Percentiles rank a stretch among this genome's conserved stretches.
phyloP scores from a whole-genome alignment of 2,113 vertebrate species.

The Natator depressus region DNA sequence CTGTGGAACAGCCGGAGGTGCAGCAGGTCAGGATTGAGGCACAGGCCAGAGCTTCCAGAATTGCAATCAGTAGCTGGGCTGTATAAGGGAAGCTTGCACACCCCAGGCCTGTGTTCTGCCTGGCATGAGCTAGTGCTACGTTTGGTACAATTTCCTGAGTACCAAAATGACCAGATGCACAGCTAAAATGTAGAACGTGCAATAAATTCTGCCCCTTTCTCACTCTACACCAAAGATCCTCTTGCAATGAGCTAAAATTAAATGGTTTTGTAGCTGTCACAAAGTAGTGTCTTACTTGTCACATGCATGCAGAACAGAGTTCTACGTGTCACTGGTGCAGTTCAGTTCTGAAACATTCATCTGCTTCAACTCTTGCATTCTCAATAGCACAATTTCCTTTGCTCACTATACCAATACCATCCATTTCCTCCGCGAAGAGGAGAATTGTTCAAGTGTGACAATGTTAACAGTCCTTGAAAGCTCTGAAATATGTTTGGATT shows the following conservation, averaged over 20 bases:
- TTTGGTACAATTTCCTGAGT: background rate
- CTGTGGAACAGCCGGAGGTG: background rate
- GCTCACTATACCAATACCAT: background rate
- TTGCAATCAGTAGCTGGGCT: background rate
- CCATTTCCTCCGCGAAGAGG: background rate
- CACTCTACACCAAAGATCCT: background rate
- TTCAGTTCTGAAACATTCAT: background rate
- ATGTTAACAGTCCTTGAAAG: background rate
- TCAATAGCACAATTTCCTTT: background rate
- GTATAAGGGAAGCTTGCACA: background rate
- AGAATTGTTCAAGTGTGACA: background rate
- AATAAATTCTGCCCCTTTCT: background rate
- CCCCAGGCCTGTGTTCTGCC: background rate
- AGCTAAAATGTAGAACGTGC: background rate
- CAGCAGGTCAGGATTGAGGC: no score
- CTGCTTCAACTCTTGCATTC: background rate
- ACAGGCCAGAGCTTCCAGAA: background rate
- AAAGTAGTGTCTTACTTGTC: background rate
- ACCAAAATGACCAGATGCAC: background rate
- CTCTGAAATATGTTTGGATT: background rate
- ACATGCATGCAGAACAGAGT: no score
- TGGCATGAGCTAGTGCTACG: background rate
- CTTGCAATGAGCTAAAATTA: background rate
- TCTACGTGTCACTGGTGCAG: background rate
- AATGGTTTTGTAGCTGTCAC: background rate